Evolutionary conservation across 2,113 vertebrate genomes (phyloP).

Genomic region (Tachuris rubrigastra): DNA sequence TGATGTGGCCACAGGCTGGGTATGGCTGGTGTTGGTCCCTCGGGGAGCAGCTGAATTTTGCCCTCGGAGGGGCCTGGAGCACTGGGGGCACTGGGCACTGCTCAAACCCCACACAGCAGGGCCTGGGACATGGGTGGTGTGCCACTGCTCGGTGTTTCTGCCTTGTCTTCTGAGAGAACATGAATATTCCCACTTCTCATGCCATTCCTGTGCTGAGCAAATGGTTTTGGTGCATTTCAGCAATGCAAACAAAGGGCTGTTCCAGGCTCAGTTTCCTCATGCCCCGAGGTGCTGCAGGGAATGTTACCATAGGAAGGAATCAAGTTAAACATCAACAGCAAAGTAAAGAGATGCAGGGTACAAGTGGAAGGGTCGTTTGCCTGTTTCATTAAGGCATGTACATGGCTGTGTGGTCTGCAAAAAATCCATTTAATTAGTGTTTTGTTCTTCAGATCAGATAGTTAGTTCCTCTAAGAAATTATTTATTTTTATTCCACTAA

Average conservation of each 20-base stretch:
- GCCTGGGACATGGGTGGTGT: background rate
- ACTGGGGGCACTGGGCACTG: too few species aligned
- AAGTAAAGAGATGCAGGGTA: background rate
- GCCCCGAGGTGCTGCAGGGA: background rate
- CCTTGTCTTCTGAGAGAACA: background rate
- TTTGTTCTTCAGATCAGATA: rapidly evolving
- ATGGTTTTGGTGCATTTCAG: background rate
- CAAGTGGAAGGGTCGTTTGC: background rate
- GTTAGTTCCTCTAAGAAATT: background rate
- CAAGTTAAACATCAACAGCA: background rate
- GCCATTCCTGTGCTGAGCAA: background rate
- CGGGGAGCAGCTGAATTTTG: background rate
- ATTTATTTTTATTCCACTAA: background rate
- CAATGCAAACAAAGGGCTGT: too few species aligned
- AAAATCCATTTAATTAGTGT: background rate
- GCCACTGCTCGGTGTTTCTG: background rate
- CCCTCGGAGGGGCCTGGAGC: rapidly evolving
- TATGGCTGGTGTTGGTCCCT: rapidly evolving
- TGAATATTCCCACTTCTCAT: background rate
- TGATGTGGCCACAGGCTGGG: background rate
- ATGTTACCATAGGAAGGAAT: background rate
- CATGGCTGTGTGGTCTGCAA: background rate
- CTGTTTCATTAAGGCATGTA: background rate
- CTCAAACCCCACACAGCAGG: background rate
- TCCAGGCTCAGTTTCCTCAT: background rate